These are phyloP conservation scores for Perdix hodgsoniae DNA, from an alignment of 2,797 vertebrate species.

Conservation along the genomic window DNA sequence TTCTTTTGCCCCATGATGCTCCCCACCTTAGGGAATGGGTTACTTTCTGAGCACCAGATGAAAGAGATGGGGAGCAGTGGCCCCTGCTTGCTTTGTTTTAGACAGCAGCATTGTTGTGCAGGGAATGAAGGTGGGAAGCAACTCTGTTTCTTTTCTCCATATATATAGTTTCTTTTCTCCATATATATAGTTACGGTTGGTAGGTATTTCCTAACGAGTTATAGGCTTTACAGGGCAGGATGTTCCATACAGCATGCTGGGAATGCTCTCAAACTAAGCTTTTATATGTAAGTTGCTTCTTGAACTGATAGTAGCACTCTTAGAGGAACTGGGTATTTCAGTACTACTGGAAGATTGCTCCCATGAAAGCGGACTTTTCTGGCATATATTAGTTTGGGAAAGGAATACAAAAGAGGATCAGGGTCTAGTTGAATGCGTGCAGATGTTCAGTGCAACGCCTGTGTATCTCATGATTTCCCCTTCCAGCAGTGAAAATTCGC, in stretches of 20 bases:
- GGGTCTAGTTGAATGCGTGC: neutral
- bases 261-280: neutral
- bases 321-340: neutral
- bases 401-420: neutral
- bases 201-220: neutral
- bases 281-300: neutral
- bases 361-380: neutral
- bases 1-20: rapidly evolving
- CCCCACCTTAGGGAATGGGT: rapidly evolving
- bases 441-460: neutral
- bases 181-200: neutral
- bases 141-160: neutral
- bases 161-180: neutral
- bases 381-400: neutral
- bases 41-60: neutral
- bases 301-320: neutral
- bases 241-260: neutral
- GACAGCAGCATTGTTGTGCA: neutral
- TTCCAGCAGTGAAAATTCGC: neutral
- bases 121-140: neutral
- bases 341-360: neutral
- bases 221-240: neutral
- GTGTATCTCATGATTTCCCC: neutral
- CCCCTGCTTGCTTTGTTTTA: neutral
- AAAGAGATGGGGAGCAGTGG: neutral